Evolutionary conservation across 2,888 invertebrate genomes (phyloP).

Genomic region (Himalopsyche anomala): DNA sequence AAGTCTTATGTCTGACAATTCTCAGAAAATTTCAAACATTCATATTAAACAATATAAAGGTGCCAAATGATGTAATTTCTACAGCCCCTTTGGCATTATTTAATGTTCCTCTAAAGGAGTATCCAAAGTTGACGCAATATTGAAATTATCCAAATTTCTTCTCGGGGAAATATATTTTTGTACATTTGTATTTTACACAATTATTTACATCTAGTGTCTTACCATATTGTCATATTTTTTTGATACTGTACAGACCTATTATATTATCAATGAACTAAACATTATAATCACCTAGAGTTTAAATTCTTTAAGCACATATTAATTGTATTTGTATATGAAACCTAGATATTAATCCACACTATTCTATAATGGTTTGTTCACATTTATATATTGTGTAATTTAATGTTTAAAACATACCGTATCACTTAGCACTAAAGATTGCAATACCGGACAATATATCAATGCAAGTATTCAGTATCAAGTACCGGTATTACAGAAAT

Average conservation of each 20-base stretch:
- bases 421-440: not conserved
- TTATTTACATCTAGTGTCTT: not conserved
- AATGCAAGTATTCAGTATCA: too few relatives aligned
- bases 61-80: not conserved
- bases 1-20: too few relatives aligned
- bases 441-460: too few relatives aligned
- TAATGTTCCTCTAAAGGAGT: not conserved
- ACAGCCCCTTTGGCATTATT: not conserved
- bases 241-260: not conserved
- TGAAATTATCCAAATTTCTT: not conserved
- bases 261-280: not conserved
- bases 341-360: not conserved
- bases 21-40: too few relatives aligned
- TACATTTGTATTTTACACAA: not conserved
- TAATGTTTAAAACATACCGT: not conserved
- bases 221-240: slow-evolving; percentile 26
- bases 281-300: not conserved
- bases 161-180: slow-evolving; percentile 24
- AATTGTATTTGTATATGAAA: not conserved
- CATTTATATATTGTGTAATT: not conserved
- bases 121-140: not conserved
- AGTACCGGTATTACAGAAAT: too few relatives aligned
- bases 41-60: not conserved
- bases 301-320: not conserved
- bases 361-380: not conserved